Base-by-base conservation (phyloP, 1,140 invertebrate genomes). In the Papilio glaucus region DNA sequence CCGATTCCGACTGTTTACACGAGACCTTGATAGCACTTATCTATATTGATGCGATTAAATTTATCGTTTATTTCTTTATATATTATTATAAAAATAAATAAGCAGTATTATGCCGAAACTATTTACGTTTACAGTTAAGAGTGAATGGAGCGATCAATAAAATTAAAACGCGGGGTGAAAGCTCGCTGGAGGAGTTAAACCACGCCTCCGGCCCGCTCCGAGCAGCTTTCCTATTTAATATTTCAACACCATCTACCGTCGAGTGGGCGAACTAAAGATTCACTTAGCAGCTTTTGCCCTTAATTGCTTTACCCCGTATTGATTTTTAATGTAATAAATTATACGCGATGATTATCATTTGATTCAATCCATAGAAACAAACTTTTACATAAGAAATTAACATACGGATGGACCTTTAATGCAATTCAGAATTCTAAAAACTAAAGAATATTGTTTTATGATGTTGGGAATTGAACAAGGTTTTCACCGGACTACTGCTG, bases 101-200 rank as follows among this genome's bases (percentile, higher is more conserved):
- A 80, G 73, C 6, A 2, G 29, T 33, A 33, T 33, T 69, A 79
- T 77, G 77, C 62, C 77, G 80, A 82, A 83, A 81, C 71, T 87
- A 83, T 91, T 87, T 89, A 85, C 78, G 77, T 81, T 81, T 70
- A 69, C 21, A 67, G 74, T 71, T 38, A 26, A 63, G 10, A 72
- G 70, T 82, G 82, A 79, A 81, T 78, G 79, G 76, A 72, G 60
- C 80, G 88, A 90, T 90, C 87, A 86, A 89, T 89, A 90, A 85
- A 77, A 75, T 83, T 83, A 79, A 82, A 83, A 77, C 73, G 77
- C 72, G 80, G 84, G 87, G 89, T 85, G 88, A 89, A 92, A 92
- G 90, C 88, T 87, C 79, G 65, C 67, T 69, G 24, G 67, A 69
- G 67, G 21, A 57, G 72, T 74, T 38, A 29, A 78, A 81, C 85